Percentiles rank a stretch among this genome's conserved stretches.
These are phyloP conservation scores for Antheraea mylitta DNA, from an alignment of 1,140 invertebrate genomes.

Conservation along the genomic window DNA sequence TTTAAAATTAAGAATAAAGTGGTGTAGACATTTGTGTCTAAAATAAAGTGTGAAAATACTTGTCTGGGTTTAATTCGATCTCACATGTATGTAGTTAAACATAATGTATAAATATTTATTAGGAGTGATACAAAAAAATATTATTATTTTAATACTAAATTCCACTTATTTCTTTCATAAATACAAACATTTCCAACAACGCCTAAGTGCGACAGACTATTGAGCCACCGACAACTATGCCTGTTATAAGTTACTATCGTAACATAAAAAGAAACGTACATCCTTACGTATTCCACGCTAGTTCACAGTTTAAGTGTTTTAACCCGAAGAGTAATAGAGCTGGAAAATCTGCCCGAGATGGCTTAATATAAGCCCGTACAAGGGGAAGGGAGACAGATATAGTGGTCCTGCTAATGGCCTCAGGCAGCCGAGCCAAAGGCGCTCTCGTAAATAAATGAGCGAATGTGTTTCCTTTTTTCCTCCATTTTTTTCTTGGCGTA, in stretches of 20 bases:
- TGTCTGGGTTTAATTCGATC: too few relatives aligned
- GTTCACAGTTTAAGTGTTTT: constrained; percentile 50
- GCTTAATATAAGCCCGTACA: constrained; percentile 30
- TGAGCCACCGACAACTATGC: background rate
- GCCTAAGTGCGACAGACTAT: background rate
- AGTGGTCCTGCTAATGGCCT: constrained; percentile 57
- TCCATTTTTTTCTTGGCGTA: constrained; percentile 34
- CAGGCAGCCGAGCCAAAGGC: constrained; percentile 54
- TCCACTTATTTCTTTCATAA: background rate
- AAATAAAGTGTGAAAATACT: too few relatives aligned
- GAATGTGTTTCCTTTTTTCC: constrained; percentile 56
- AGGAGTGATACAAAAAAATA: too few relatives aligned
- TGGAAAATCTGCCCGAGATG: constrained; percentile 41
- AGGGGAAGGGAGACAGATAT: constrained; percentile 37
- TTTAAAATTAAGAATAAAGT: too few relatives aligned
- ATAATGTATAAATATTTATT: background rate
- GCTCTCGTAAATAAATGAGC: constrained; percentile 66
- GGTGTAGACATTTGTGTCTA: too few relatives aligned
- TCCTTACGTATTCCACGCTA: constrained; percentile 19
- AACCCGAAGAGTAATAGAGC: constrained; percentile 41
- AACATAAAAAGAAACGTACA: constrained; percentile 10
- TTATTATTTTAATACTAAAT: background rate
- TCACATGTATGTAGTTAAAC: too few relatives aligned
- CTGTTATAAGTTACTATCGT: background rate
- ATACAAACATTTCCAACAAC: background rate